Base-by-base conservation (phyloP, 2,797 vertebrate species). In the Macroramphosus scolopax region DNA sequence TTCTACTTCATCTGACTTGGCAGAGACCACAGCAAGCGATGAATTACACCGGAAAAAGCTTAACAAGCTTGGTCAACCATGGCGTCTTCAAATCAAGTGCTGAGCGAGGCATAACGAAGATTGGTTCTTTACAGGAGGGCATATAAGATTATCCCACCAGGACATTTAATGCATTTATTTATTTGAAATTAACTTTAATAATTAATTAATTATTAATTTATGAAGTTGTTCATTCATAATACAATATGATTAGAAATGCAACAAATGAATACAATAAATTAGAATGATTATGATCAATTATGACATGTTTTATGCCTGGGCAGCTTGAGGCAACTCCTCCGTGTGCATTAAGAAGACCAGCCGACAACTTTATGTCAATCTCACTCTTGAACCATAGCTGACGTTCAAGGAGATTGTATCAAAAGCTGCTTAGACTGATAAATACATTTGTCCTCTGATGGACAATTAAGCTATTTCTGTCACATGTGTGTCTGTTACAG, bases 301-400 rank as follows among this genome's bases (percentile, higher is more conserved):
- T 16, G 14, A 24, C 17, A 54, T 53, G 28, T 28, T 53, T 38
- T 13, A 33, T 26, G 4, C 9, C 16, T 38, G 26, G 28, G n/a
- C 11, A 56, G 26, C 4, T 26, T 40, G 5, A 36, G 13, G 3
- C 7, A 49, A 14, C 31, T 64, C 33, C 13, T 40, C 5, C 33
- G 6, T n/a, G n/a, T n/a, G n/a, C 30, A 49, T 36, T 22, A 43
- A 42, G 39, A 56, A 16, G 59, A 46, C 13, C 6, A 3, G 5
- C 3, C 20, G 22, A 50, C 58, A 68, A 75, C 74, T 80, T 84
- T n/a, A n/a, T n/a, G n/a, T n/a, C n/a, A 82, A 86, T 79, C 63
- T 72, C 78, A 84, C 78, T 83, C 76, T 88, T 86, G 85, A 80
- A 86, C 83, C 78, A 84, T 62, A 81, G 57, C 67, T 89, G 77